phyloP scores from a whole-genome alignment of 2,888 invertebrate species.

The Drosophila tanythrix region DNA sequence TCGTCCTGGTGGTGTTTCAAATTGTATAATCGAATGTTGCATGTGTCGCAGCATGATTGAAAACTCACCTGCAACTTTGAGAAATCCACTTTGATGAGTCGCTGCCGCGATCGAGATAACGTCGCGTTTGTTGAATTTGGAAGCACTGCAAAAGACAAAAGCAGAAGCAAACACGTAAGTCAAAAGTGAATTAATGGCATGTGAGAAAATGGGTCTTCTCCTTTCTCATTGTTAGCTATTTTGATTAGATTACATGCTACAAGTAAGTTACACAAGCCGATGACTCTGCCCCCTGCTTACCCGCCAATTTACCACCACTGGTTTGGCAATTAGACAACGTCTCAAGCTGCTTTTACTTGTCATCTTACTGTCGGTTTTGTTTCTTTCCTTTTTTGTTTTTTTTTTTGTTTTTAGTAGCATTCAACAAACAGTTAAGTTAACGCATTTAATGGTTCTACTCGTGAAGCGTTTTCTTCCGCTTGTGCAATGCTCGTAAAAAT shows the following conservation, averaged over 20 bases:
- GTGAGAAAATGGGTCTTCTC: conserved; percentile 27
- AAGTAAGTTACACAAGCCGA: conserved; percentile 33
- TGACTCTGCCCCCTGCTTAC: not conserved
- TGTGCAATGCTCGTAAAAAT: conserved; percentile 62
- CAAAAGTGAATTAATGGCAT: conserved; percentile 35
- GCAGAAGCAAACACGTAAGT: conserved; percentile 36
- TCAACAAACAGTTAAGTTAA: conserved; percentile 71
- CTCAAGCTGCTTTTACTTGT: conserved; percentile 26
- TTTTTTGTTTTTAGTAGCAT: conserved; percentile 6
- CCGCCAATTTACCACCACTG: not conserved
- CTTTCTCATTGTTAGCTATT: conserved; percentile 12
- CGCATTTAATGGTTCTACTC: conserved; percentile 69
- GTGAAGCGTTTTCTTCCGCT: conserved; percentile 31
- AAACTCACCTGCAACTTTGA: conserved; percentile 89
- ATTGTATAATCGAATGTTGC: conserved; percentile 14
- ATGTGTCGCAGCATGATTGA: not conserved
- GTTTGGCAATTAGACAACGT: conserved; percentile 39
- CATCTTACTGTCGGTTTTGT: conserved; percentile 35
- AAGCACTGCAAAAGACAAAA: conserved; percentile 83
- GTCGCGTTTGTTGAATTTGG: conserved; percentile 80
- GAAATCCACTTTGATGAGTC: conserved; percentile 94
- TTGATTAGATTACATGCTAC: conserved; percentile 61
- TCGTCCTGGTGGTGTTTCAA: conserved; percentile 62
- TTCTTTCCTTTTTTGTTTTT: conserved; percentile 1
- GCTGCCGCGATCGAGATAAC: conserved; percentile 84